A percentile compares a stretch with the other conserved stretches of the same genome.
phyloP scores from a whole-genome alignment of 1,140 invertebrate species.

The Berghia stephanieae region DNA sequence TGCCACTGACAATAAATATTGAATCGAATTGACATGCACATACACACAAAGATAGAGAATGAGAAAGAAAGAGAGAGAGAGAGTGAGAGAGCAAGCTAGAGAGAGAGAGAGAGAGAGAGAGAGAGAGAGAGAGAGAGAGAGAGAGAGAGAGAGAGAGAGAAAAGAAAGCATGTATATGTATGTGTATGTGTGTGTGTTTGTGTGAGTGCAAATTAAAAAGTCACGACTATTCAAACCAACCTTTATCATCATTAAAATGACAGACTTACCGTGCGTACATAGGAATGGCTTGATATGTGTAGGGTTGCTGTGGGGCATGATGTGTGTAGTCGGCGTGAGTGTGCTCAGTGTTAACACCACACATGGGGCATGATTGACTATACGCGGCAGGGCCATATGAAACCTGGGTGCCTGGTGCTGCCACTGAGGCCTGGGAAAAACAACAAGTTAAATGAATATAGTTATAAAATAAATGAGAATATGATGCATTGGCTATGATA shows the following conservation, averaged over 20 bases:
- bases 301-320: neutral
- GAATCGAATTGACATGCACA: neutral
- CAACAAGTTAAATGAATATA: too few relatives aligned
- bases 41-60: too few relatives aligned
- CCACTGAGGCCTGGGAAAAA: too few relatives aligned
- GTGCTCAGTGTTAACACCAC: slow-evolving; percentile 46
- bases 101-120: too few relatives aligned
- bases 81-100: neutral
- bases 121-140: slow-evolving; percentile 22
- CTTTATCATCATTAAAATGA: too few relatives aligned
- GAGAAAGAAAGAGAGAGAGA: too few relatives aligned
- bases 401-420: slow-evolving; percentile 9
- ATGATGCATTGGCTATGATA: too few relatives aligned
- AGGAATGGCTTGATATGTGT: too few relatives aligned
- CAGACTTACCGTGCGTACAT: too few relatives aligned
- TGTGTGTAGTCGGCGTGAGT: slow-evolving; percentile 40
- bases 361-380: slow-evolving; percentile 33
- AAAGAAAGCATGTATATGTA: neutral
- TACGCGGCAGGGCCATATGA: neutral
- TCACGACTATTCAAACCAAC: too few relatives aligned
- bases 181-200: slow-evolving; percentile 7
- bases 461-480: too few relatives aligned
- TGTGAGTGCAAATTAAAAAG: too few relatives aligned
- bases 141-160: neutral
- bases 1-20: neutral